Percentiles rank a stretch among this genome's conserved stretches.
Evolutionary conservation across 2,888 invertebrate genomes (phyloP).

Genomic region (Plagodis pulveraria): DNA sequence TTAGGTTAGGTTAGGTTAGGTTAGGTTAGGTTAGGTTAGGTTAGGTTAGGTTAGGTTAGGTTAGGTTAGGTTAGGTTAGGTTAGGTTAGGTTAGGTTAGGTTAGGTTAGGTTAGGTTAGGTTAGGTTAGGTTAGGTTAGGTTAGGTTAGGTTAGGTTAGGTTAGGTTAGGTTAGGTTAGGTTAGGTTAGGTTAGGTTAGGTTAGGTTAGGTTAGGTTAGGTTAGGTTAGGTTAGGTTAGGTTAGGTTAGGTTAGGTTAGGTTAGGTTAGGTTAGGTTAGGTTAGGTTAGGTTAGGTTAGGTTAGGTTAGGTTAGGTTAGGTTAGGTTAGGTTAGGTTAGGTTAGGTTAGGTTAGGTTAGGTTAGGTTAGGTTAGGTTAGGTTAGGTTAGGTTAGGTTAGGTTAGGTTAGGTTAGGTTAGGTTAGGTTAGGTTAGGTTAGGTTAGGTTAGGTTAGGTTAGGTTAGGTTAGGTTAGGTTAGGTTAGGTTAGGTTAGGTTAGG

Average conservation of each 20-base stretch:
- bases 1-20: too few relatives aligned
- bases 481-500: too few relatives aligned
- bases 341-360: too few relatives aligned
- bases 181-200: too few relatives aligned
- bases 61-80: conserved; percentile 32
- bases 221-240: conserved; percentile 6
- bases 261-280: conserved; percentile 24
- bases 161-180: conserved; percentile 26
- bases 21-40: too few relatives aligned
- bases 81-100: conserved; percentile 36
- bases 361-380: too few relatives aligned
- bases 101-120: conserved; percentile 24
- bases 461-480: too few relatives aligned
- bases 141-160: conserved; percentile 39
- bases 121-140: conserved; percentile 38
- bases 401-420: too few relatives aligned
- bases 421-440: too few relatives aligned
- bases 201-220: conserved; percentile 1
- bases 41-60: neutral
- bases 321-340: too few relatives aligned
- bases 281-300: conserved; percentile 27
- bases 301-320: conserved; percentile 17
- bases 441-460: too few relatives aligned
- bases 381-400: too few relatives aligned
- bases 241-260: conserved; percentile 23